Percentiles rank a stretch among this genome's conserved stretches.
phyloP scores from a whole-genome alignment of 2,113 vertebrate species.

The Rhegmatorhina hoffmannsi region DNA sequence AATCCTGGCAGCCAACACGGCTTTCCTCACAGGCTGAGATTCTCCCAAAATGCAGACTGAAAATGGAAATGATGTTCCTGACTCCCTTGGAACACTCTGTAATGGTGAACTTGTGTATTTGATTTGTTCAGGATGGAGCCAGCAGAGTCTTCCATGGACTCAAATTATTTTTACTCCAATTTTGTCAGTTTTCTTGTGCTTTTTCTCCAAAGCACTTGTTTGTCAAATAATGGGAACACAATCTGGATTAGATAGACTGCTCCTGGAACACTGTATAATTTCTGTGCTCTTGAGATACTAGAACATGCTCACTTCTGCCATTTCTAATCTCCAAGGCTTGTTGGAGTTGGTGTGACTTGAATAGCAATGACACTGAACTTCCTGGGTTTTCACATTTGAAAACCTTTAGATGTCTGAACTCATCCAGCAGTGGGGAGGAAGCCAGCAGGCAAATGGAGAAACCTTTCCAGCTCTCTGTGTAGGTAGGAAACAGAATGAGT shows the following conservation, averaged over 20 bases:
- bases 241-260: not conserved
- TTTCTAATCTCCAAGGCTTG: not conserved
- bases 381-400: not conserved
- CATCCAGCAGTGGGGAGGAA: not conserved
- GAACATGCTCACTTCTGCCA: not conserved
- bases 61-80: not conserved
- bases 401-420: conserved; percentile 7
- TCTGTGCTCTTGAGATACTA: not conserved
- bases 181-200: not conserved
- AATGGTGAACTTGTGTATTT: not conserved
- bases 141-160: not conserved
- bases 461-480: conserved; percentile 46
- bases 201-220: not conserved
- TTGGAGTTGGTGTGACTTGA: conserved; percentile 16
- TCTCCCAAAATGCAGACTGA: not conserved
- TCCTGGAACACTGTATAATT: not conserved
- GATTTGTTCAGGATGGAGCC: not conserved
- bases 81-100: not conserved
- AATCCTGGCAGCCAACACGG: not conserved
- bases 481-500: conserved; percentile 62
- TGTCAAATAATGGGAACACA: not conserved
- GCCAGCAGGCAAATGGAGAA: conserved; percentile 53
- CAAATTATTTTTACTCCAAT: not conserved
- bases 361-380: conserved; percentile 2
- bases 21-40: not conserved